Base-by-base conservation (phyloP, 2,888 invertebrate genomes). In the Diplolepis rosae region DNA sequence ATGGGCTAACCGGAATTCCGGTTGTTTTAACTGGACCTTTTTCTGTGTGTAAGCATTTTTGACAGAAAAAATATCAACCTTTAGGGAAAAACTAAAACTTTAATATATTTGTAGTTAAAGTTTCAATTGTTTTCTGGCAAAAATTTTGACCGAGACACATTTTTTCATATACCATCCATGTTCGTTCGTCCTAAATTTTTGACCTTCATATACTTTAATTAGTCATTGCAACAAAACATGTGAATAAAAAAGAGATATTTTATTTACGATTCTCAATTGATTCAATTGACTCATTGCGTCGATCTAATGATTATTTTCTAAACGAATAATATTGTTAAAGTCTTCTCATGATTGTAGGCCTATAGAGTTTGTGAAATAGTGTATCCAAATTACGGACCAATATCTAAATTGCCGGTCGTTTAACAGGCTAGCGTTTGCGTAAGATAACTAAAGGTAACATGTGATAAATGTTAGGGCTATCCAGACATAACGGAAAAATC, bases 271-370 rank as follows among this genome's bases (percentile, higher is more conserved):
- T 51, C 13, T 9, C 27, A 27, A 27, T 4, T 1, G 9, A 56
- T 22, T 56, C 22, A 39, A 39, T 39, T 39, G 35, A 39, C 35
- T 56, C 39, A 35, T 56, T 52, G 30, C 15, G 27, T 9, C 15
- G 28, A 52, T 28, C 15, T 28, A 30, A 28, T 15, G 28, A 52
- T 52, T 52, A 52, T 52, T 30, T n/a, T 35, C 24, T 6, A 6
- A 39, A n/a, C 24, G 6, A 61, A 24, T 39, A 13, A 61, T 79
- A 75, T 77, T 72, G 82, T 84, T 85, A 84, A 86, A 84, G 84
- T 85, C 85, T 85, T 86, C 84, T 86, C 85, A 86, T 81, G 79
- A 79, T n/a, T n/a, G n/a, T n/a, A 80, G 83, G 76, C 80, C 83
- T 82, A 82, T 83, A 85, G 85, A 84, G 83, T 83, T 85, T 61